Evolutionary conservation across 2,888 invertebrate genomes (phyloP).

Genomic region (Lypha dubia): DNA sequence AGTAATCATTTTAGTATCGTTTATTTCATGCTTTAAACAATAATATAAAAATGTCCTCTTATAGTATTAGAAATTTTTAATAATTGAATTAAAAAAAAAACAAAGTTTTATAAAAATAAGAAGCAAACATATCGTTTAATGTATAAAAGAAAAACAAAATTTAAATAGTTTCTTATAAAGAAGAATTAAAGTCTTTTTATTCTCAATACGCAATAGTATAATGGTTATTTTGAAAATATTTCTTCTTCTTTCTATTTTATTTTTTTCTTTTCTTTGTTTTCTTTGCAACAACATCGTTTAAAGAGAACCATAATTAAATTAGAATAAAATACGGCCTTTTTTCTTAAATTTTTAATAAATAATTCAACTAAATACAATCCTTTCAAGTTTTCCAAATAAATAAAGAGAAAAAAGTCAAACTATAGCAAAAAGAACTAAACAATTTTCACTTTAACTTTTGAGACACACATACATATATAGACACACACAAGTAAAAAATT

Average conservation of each 20-base stretch:
- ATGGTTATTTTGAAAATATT: conserved; percentile 3
- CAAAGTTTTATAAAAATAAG: conserved; percentile 53
- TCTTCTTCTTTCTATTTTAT: too few species aligned
- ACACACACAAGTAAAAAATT: too few species aligned
- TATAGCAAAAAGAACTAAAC: conserved; percentile 70
- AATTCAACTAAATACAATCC: conserved; percentile 76
- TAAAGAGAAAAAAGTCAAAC: neutral
- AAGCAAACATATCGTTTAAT: conserved; percentile 72
- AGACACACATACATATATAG: too few species aligned
- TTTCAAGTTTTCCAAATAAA: conserved; percentile 80
- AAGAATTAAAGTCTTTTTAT: neutral
- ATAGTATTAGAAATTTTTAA: conserved; percentile 51
- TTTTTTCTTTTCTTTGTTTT: too few species aligned
- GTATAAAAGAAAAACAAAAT: conserved; percentile 23
- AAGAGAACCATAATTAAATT: neutral
- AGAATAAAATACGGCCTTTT: conserved; percentile 51
- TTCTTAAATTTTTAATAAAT: conserved; percentile 56
- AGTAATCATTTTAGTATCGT: conserved; percentile 18
- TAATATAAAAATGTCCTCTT: conserved; percentile 35
- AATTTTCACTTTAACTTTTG: conserved; percentile 57
- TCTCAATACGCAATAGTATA: neutral
- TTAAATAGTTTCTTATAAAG: conserved; percentile 5
- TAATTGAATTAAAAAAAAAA: conserved; percentile 24
- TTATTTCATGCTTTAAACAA: conserved; percentile 44
- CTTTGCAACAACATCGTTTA: neutral